These are phyloP conservation scores for Eupithecia pulchellata DNA, from an alignment of 2,888 invertebrate species.

Conservation along the genomic window DNA sequence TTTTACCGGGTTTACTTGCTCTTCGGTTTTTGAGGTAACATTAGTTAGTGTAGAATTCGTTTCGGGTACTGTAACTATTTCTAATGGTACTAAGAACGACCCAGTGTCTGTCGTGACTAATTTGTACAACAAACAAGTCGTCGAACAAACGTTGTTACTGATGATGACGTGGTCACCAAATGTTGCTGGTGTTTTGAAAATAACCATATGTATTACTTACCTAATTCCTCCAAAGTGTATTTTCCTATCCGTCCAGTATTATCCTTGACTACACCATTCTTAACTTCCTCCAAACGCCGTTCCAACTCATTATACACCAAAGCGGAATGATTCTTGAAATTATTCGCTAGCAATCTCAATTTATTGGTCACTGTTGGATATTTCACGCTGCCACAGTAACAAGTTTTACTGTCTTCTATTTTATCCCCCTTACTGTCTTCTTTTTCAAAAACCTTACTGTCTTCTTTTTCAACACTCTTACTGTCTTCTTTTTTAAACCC, in stretches of 20 bases:
- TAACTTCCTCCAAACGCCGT: conserved; percentile 44
- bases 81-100: conserved; percentile 55
- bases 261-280: conserved; percentile 23
- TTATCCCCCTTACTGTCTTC: too few species aligned
- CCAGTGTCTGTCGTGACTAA: conserved; percentile 56
- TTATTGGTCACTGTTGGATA: conserved; percentile 65
- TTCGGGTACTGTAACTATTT: conserved; percentile 39
- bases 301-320: conserved; percentile 51
- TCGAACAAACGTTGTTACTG: too few species aligned
- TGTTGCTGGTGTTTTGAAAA: too few species aligned
- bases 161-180: too few species aligned
- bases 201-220: conserved; percentile 49
- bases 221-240: conserved; percentile 56
- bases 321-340: conserved; percentile 54
- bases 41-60: neutral
- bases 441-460: too few species aligned
- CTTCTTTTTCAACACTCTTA: neutral
- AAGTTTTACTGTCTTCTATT: conserved; percentile 39
- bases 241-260: conserved; percentile 25
- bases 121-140: too few species aligned
- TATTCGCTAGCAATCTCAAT: conserved; percentile 61
- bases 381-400: conserved; percentile 60
- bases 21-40: neutral
- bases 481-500: too few species aligned
- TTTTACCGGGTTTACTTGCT: neutral